These are phyloP conservation scores for Acrobasis repandana DNA, from an alignment of 2,888 invertebrate species.

Conservation along the genomic window DNA sequence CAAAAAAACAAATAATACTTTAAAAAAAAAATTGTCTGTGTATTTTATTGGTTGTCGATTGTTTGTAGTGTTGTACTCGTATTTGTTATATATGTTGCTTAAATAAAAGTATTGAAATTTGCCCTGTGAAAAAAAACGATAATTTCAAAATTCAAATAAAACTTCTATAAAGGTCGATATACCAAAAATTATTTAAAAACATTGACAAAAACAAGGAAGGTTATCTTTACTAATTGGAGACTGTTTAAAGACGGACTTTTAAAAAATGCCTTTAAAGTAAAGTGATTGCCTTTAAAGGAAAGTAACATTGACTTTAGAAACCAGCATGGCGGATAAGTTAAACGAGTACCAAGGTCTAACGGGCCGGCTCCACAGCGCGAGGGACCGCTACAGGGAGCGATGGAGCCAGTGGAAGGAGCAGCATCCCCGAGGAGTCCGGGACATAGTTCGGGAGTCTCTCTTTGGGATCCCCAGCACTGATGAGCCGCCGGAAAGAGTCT, in stretches of 20 bases:
- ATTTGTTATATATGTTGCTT: no score
- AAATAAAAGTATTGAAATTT: no score
- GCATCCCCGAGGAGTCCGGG: conserved; percentile 79
- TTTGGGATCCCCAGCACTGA: conserved; percentile 72
- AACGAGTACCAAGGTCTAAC: conserved; percentile 90
- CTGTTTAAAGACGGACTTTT: not conserved
- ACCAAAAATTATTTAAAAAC: no score
- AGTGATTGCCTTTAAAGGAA: not conserved
- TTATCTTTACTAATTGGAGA: no score
- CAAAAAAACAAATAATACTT: no score
- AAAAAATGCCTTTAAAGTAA: not conserved
- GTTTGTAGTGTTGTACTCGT: no score
- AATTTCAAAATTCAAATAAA: no score
- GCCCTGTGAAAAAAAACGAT: no score
- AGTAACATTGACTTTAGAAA: not conserved
- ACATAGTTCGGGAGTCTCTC: conserved; percentile 71
- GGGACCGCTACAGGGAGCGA: conserved; percentile 85
- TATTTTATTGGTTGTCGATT: no score
- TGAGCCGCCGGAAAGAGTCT: conserved; percentile 60
- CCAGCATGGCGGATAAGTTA: conserved; percentile 88
- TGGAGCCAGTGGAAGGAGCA: conserved; percentile 85
- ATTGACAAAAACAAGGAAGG: no score
- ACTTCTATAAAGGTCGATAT: no score
- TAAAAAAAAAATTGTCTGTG: no score
- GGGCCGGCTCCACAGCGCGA: conserved; percentile 86